Percentiles rank a stretch among this genome's conserved stretches.
Evolutionary conservation across 1,140 invertebrate species (phyloP).

Genomic region (Chrysopa pallens): DNA sequence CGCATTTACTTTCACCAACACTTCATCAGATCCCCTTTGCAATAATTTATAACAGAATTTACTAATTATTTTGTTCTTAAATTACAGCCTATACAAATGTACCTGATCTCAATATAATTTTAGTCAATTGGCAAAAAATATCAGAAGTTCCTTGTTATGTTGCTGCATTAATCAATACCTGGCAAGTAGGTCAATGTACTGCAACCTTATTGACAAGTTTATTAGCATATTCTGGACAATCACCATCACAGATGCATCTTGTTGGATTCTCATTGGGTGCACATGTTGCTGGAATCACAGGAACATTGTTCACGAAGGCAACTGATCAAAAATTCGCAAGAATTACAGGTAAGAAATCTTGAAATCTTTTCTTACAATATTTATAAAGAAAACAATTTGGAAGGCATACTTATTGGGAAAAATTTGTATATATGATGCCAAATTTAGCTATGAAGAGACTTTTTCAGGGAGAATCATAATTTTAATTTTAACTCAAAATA

Average conservation of each 20-base stretch:
- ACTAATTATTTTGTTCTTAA: too few species aligned
- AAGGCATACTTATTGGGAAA: too few species aligned
- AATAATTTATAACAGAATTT: too few species aligned
- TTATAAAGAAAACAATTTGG: too few species aligned
- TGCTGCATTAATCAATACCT: constrained; percentile 27
- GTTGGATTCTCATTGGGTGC: constrained; percentile 47
- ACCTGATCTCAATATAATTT: constrained; percentile 23
- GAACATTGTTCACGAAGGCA: constrained; percentile 16
- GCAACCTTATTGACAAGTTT: constrained; percentile 22
- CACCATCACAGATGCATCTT: constrained; percentile 26
- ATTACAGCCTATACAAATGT: constrained; percentile 14
- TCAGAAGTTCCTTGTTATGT: constrained; percentile 26
- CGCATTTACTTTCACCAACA: too few species aligned
- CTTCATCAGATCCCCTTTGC: too few species aligned
- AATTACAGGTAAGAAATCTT: constrained; percentile 35
- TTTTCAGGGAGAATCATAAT: too few species aligned
- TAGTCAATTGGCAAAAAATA: constrained; percentile 30
- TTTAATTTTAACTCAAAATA: too few species aligned
- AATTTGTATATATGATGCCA: too few species aligned
- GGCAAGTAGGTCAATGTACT: constrained; percentile 26
- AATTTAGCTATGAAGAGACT: too few species aligned
- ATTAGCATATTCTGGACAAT: constrained; percentile 14
- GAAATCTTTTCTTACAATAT: too few species aligned
- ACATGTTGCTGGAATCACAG: constrained; percentile 40
- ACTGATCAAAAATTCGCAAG: constrained; percentile 24